Conservation (phyloP, 2,113 vertebrate species). For the Nibea coibor region DNA sequence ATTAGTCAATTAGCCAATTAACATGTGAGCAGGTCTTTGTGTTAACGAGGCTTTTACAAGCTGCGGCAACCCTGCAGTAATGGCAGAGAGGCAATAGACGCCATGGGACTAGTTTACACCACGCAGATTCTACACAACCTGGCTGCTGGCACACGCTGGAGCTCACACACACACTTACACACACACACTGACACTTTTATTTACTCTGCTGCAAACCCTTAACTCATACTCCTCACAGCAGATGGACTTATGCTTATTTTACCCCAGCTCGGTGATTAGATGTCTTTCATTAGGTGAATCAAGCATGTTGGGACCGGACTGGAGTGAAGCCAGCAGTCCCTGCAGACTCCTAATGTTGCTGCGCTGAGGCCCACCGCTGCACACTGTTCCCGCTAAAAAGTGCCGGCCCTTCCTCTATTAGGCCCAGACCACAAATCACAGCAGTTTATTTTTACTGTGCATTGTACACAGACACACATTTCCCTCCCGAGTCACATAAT, state of each 20-base stretch:
- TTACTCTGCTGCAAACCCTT: constrained; percentile 51
- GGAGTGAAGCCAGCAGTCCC: constrained; percentile 66
- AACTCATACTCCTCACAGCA: constrained; percentile 46
- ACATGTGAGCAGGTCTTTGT: constrained; percentile 89
- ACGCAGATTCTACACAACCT: constrained; percentile 31
- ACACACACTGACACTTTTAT: constrained; percentile 37
- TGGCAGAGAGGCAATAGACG: constrained; percentile 81
- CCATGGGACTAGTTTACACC: constrained; percentile 80
- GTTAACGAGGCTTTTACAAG: constrained; percentile 90
- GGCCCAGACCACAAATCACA: constrained; percentile 74
- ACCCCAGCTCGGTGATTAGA: constrained; percentile 68
- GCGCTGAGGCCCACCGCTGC: constrained; percentile 51
- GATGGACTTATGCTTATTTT: constrained; percentile 72
- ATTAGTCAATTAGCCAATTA: constrained; percentile 91
- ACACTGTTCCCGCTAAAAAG: constrained; percentile 59
- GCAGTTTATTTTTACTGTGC: constrained; percentile 78
- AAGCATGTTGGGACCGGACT: constrained; percentile 61
- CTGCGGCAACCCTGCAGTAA: constrained; percentile 85
- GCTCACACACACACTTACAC: neutral
- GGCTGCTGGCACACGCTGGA: constrained; percentile 30
- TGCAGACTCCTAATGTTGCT: constrained; percentile 55
- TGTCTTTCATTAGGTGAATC: constrained; percentile 76
- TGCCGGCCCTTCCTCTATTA: constrained; percentile 64
- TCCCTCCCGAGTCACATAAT: constrained; percentile 64
- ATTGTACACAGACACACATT: constrained; percentile 70